A percentile compares a stretch with the other conserved stretches of the same genome.
These are phyloP conservation scores for Ceraclea dissimilis DNA, from an alignment of 2,888 invertebrate genomes.

Conservation along the genomic window DNA sequence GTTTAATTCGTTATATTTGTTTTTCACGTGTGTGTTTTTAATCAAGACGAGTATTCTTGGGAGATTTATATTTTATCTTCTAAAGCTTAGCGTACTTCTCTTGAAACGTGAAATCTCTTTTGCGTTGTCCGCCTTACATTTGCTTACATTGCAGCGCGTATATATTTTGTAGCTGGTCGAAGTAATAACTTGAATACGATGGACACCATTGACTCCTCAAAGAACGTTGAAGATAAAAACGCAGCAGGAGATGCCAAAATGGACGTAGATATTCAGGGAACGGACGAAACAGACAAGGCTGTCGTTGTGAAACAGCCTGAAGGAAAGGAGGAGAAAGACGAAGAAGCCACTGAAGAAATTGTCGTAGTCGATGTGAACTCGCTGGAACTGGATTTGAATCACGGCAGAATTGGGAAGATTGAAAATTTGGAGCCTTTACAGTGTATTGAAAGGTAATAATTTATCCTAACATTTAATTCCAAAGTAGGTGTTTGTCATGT, in stretches of 20 bases:
- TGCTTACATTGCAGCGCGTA: too few species aligned
- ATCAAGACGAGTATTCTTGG: too few species aligned
- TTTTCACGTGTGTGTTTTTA: too few species aligned
- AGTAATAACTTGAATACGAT: too few species aligned
- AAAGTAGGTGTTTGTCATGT: neutral
- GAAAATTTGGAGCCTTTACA: constrained; percentile 74
- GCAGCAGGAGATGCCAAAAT: constrained; percentile 2
- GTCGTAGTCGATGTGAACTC: constrained; percentile 59
- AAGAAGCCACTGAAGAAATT: constrained; percentile 49
- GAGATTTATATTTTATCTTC: too few species aligned
- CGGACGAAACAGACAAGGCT: neutral
- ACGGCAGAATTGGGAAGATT: constrained; percentile 76
- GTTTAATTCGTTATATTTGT: too few species aligned
- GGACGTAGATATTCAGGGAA: neutral
- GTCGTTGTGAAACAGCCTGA: neutral
- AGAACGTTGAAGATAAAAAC: neutral
- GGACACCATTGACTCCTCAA: neutral
- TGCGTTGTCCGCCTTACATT: too few species aligned
- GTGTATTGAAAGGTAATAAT: constrained; percentile 56
- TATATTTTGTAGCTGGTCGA: too few species aligned
- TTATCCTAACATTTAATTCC: neutral
- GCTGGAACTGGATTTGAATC: constrained; percentile 79
- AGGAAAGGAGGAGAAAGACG: constrained; percentile 4
- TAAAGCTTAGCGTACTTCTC: too few species aligned
- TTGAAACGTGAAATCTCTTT: too few species aligned